Evolutionary conservation across 1,140 invertebrate species (phyloP), one percentile per base, ranked within the genome.

Genomic region (Drosophila pandora): DNA sequence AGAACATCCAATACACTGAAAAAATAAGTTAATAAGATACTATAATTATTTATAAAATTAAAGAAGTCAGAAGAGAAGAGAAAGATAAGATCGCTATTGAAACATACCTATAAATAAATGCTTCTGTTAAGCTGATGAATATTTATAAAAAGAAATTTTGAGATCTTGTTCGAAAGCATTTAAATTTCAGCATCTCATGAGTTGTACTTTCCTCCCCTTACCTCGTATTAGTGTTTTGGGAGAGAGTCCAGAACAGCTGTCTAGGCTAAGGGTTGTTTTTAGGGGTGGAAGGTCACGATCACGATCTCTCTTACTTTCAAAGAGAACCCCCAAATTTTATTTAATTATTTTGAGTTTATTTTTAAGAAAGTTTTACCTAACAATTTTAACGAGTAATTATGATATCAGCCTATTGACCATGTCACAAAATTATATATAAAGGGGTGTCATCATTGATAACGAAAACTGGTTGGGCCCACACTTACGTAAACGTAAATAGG

Each of bases 81-180:
- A 34, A 9, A 2, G 10, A 34, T 34, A 34, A 34, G 32, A 10
- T 9, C 9, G 32, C 32, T 34, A 3, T 34, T 34, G 10, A 34
- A 34, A 34, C 32, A 34, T 34, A 37, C 34, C 34, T 37, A 37
- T 37, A 37, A 37, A 37, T 37, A 37, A 37, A 37, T 37, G 12
- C 10, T 37, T 37, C 1, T 37, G 10, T 37, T 37, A 37, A 37
- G 3, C 3, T 37, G 10, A 37, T 12, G 34, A 37, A 37, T 37
- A 37, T 37, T 3, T 12, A 12, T 37, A 12, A 12, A 37, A 37
- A 37, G 10, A 12, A 37, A 37, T 37, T 37, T 37, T n/a, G 3
- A 28, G 25, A 28, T 7, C 25, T 28, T 28, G 25, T 28, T 28
- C 25, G 3, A 6, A 10, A 37, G 10, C 10, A 37, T n/a, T 37